Evolutionary conservation across 2,113 vertebrate genomes (phyloP), one percentile per base, ranked within the genome.

Genomic region (Phaethornis superciliosus): DNA sequence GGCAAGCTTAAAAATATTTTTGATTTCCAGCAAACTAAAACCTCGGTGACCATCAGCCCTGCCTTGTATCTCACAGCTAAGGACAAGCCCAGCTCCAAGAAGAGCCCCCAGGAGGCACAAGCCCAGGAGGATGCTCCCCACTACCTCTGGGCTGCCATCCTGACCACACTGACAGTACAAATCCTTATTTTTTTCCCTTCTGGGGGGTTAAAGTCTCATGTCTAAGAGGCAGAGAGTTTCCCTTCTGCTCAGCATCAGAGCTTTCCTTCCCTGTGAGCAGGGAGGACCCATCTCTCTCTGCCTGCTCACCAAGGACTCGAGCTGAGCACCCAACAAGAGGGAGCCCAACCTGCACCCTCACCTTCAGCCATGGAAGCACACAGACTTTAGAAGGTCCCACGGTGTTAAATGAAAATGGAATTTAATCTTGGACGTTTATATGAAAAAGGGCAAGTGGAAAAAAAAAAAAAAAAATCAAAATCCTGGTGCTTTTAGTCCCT

Each of bases 401-500:
- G 26, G 46, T 7, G 6, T 72, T 58, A 75, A 93, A 94, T 54
- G 35, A 71, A 93, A 95, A 78, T 63, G 74, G 93, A 80, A 90
- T 92, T 94, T 74, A 37, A 93, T 90, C 83, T 90, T 35, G 4
- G 69, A 17, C 49, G 2, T 75, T 88, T 77, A 65, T 59, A 93
- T 21, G 30, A 78, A 78, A 92, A 91, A 89, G 47, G 35, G 44
- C 33, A 81, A 77, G 75, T 47, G 80, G 40, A 96, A 74, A 91
- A 70, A 96, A 70, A 96, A 70, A 90, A 87, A 95, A 71, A 88
- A n/a, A n/a, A n/a, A n/a, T n/a, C n/a, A n/a, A n/a, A 88, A 86
- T 92, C 88, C 96, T 76, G 85, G 94, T 95, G 96, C 97, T 97
- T 95, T 96, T 84, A 92, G 96, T 97, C 96, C 96, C 96, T 98